Evolutionary conservation across 2,888 invertebrate genomes (phyloP).

Genomic region (Ophion ventricosus): DNA sequence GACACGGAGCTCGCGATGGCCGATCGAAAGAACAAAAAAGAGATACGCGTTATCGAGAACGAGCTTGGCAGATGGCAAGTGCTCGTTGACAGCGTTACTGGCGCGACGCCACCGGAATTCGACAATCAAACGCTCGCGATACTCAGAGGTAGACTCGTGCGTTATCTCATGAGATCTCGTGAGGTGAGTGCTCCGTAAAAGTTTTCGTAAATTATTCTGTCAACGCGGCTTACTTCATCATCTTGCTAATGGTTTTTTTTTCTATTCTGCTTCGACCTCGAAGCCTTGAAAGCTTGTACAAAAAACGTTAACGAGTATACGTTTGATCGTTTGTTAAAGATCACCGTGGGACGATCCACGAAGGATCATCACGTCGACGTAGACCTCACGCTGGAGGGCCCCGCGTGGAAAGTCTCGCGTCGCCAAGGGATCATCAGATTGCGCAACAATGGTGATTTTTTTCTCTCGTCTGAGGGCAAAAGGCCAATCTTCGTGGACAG

Average conservation of each 20-base stretch:
- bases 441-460: conserved; percentile 97
- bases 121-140: conserved; percentile 97
- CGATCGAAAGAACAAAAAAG: conserved; percentile 91
- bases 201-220: no score
- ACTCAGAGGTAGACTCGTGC: conserved; percentile 94
- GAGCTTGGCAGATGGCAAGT: conserved; percentile 96
- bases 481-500: conserved; percentile 97
- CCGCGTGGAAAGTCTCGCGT: conserved; percentile 96
- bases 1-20: conserved; percentile 91
- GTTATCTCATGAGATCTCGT: conserved; percentile 96
- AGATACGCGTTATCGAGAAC: conserved; percentile 94
- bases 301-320: neutral
- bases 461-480: conserved; percentile 97
- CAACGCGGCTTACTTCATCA: no score
- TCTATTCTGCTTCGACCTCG: no score
- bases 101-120: conserved; percentile 93
- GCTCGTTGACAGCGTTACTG: conserved; percentile 94
- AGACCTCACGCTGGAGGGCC: conserved; percentile 96
- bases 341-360: conserved; percentile 95
- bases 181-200: conserved; percentile 85
- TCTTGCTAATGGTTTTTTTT: no score
- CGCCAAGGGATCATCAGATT: conserved; percentile 96
- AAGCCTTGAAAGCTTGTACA: neutral
- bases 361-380: conserved; percentile 96
- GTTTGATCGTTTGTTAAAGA: conserved; percentile 84